These are phyloP conservation scores for Glaucomys volans DNA, from an alignment of 2,113 vertebrate genomes.

Conservation along the genomic window DNA sequence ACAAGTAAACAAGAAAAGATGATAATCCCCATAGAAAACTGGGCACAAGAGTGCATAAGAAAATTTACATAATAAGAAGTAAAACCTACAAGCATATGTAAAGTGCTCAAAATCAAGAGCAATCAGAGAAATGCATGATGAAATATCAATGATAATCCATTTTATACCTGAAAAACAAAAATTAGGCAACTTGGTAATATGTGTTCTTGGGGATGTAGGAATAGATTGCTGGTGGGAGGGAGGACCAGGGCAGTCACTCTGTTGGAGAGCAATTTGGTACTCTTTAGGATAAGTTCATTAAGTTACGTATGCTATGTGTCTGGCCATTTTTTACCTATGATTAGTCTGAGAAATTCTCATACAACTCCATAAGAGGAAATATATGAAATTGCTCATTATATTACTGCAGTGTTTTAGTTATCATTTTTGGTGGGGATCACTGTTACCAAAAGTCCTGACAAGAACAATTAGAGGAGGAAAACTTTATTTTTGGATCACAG, in stretches of 20 bases:
- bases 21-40: conserved; percentile 15
- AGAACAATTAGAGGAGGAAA: too few species aligned
- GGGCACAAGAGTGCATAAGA: conserved; percentile 26
- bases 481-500: too few species aligned
- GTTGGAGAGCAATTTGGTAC: conserved; percentile 6
- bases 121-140: conserved; percentile 47
- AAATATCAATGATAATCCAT: conserved; percentile 25
- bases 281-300: conserved; percentile 4
- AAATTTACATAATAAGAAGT: conserved; percentile 47
- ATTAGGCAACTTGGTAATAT: background rate
- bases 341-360: background rate
- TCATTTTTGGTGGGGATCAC: too few species aligned
- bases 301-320: background rate
- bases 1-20: background rate
- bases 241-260: background rate
- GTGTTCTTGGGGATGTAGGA: background rate
- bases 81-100: conserved; percentile 15
- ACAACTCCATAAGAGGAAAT: conserved; percentile 5
- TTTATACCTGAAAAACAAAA: conserved; percentile 36
- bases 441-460: too few species aligned
- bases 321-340: background rate
- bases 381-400: background rate
- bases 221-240: background rate
- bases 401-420: background rate
- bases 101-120: conserved; percentile 39